Evolutionary conservation across 2,797 vertebrate genomes (phyloP), one percentile per base, ranked within the genome.

Genomic region (Acanthurus leucopareius): DNA sequence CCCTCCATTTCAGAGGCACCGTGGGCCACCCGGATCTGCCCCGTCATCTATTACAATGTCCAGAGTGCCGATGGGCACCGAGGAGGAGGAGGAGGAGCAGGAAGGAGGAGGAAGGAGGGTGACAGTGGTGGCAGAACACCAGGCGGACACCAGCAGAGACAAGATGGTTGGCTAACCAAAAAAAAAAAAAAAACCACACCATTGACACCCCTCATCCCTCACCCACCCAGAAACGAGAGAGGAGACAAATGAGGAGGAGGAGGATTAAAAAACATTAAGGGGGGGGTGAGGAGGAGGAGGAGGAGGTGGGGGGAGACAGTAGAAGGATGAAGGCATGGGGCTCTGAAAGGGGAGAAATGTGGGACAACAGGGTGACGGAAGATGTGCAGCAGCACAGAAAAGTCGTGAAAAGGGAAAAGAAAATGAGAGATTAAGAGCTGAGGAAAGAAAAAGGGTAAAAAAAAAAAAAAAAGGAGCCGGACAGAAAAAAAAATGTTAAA

Each of bases 1-100:
- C 25, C 25, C 25, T 25, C 25, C 25, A 25, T 87, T 88, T 91
- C 85, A 91, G 83, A 85, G 59, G 68, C 77, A 10, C 77, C 47
- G 73, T 74, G 75, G 88, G 86, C 88, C 87, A 93, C 90, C 88
- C 87, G 89, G 88, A 91, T 89, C 86, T 85, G 86, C 82, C 76
- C 81, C 71, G 72, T 91, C 90, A 92, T 94, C 92, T 91, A 94
- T 95, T 93, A 92, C 93, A 89, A 81, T 47, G 59, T 72, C 56
- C 84, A 75, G 54, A 83, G 80, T 3, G 47, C 74, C 19, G 20
- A 58, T 32, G 62, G 78, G 77, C 77, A 89, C 54, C 52, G 63
- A 82, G 45, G 74, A 90, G 28, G 71, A 80, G 84, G 61, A 60
- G 64, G 63, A 75, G 75, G 68, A 70, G 62, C 19, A 19, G 11